Evolutionary conservation across 2,113 vertebrate species (phyloP).

Genomic region (Ifrita kowaldi): DNA sequence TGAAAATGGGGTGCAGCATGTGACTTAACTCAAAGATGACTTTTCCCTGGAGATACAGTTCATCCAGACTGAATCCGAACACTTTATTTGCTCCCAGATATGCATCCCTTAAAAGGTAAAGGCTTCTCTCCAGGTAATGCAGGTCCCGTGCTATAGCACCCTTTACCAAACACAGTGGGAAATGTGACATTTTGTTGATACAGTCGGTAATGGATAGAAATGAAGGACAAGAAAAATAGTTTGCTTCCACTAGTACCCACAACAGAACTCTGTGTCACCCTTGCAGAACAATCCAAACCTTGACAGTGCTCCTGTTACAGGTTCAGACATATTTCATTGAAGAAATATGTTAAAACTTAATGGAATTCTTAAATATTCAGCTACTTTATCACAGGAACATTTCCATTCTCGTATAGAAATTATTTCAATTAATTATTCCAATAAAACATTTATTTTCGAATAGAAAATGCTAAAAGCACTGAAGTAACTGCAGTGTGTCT

Average conservation of each 20-base stretch:
- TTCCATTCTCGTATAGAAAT: background rate
- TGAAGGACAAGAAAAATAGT: background rate
- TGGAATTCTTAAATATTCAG: background rate
- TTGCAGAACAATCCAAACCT: background rate
- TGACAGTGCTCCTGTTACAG: background rate
- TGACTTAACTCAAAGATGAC: background rate
- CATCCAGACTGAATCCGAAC: background rate
- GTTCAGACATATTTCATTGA: background rate
- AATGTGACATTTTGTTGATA: background rate
- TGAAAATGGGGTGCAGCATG: background rate
- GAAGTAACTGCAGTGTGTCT: background rate
- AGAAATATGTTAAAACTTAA: background rate
- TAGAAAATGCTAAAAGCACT: background rate
- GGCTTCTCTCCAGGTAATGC: background rate
- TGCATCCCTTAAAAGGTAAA: background rate
- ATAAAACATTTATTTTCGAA: background rate
- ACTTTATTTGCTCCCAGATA: background rate
- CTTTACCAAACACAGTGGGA: background rate
- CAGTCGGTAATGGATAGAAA: background rate
- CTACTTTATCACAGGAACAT: background rate
- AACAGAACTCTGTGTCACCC: background rate
- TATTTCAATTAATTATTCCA: background rate
- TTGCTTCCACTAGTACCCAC: background rate
- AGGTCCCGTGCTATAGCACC: background rate
- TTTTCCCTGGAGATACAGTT: background rate